Conservation (phyloP, 2,797 vertebrate species). For the Protosalanx chinensis region DNA sequence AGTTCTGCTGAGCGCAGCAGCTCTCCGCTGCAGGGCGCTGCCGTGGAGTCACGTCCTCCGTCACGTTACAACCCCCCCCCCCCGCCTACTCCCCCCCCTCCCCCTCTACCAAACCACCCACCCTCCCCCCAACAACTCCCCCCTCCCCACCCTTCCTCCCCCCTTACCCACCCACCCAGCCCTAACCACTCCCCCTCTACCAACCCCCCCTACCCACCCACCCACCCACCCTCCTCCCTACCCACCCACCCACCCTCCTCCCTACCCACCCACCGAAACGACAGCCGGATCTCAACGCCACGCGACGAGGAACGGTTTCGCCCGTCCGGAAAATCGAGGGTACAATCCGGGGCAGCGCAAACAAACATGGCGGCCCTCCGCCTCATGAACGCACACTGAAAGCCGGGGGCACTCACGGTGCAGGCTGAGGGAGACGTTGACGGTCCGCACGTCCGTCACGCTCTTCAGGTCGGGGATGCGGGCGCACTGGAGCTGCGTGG, state of each 20-base stretch:
- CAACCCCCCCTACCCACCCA: background rate
- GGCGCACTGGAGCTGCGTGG: constrained; percentile 91
- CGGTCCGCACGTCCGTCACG: constrained; percentile 81
- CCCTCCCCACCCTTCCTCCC: background rate
- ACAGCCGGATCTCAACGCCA: background rate
- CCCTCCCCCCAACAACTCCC: no score
- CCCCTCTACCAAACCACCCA: no score
- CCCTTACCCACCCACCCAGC: no score
- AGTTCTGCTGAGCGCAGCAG: background rate
- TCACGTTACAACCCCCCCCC: background rate
- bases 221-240: background rate
- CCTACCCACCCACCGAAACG: constrained; percentile 2
- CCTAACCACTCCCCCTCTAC: no score
- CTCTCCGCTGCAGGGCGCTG: constrained; percentile 13
- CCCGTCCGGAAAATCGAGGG: no score
- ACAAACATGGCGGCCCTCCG: no score
- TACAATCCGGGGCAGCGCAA: no score
- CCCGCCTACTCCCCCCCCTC: background rate
- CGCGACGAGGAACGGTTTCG: no score
- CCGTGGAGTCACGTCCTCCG: constrained; percentile 23
- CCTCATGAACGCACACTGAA: background rate
- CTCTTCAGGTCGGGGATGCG: constrained; percentile 88
- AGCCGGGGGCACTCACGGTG: constrained; percentile 82
- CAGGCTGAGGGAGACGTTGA: constrained; percentile 95
- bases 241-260: background rate